Evolutionary conservation across 2,888 invertebrate species (phyloP).

Genomic region (Cheilosia pagana): DNA sequence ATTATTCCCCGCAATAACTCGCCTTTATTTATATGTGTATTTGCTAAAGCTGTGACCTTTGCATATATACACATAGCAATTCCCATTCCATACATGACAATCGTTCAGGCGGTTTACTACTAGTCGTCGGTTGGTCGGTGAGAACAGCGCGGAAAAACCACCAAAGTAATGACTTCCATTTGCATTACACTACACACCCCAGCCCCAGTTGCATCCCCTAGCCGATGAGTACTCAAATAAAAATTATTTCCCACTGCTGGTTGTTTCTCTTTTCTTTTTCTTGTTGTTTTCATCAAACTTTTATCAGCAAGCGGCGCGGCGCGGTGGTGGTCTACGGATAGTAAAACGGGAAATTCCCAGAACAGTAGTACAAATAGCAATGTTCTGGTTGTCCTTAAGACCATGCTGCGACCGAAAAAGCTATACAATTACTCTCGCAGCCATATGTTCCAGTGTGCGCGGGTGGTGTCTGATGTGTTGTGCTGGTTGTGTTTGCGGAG

Average conservation of each 20-base stretch:
- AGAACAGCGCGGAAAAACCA: conserved; percentile 48
- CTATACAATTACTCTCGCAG: conserved; percentile 59
- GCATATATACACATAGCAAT: not conserved
- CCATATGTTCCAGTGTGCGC: conserved; percentile 31
- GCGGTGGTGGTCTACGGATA: conserved; percentile 2
- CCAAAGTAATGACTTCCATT: conserved; percentile 69
- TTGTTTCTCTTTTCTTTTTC: conserved; percentile 17
- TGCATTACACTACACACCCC: conserved; percentile 32
- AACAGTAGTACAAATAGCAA: conserved; percentile 41
- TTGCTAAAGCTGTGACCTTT: conserved; percentile 23
- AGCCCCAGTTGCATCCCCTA: conserved; percentile 49
- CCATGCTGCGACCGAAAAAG: conserved; percentile 44
- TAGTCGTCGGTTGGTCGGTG: not conserved
- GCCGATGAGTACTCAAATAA: conserved; percentile 35
- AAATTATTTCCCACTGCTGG: conserved; percentile 49
- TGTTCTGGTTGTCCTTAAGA: conserved; percentile 52
- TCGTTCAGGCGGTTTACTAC: not conserved
- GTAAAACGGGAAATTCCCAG: conserved; percentile 29
- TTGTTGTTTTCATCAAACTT: conserved; percentile 63
- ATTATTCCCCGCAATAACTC: conserved; percentile 64
- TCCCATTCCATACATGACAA: not conserved
- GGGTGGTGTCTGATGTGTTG: conserved; percentile 5
- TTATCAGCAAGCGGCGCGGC: conserved; percentile 52
- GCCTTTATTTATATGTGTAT: conserved; percentile 48
- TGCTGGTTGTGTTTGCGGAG: conserved; percentile 16